Evolutionary conservation across 1,140 invertebrate genomes (phyloP).

Genomic region (Pachyrhynchus sulphureomaculatus): DNA sequence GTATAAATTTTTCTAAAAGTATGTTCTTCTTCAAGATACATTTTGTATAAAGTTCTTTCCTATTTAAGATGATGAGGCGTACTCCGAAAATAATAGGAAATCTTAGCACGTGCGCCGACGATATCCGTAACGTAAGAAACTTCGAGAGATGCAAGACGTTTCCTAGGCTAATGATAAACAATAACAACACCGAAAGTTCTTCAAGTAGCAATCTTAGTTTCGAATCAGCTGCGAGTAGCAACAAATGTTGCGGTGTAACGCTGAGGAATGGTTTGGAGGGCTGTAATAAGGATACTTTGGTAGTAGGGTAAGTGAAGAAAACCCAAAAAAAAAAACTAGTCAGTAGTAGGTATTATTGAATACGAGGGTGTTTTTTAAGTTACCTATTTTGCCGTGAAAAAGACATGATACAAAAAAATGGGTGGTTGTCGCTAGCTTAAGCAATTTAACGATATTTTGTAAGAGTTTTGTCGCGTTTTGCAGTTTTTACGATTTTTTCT

Average conservation of each 20-base stretch:
- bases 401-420: no score
- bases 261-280: neutral
- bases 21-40: conserved; percentile 6
- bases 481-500: no score
- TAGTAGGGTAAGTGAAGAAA: conserved; percentile 3
- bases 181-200: conserved; percentile 37
- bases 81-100: conserved; percentile 67
- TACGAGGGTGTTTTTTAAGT: no score
- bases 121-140: conserved; percentile 60
- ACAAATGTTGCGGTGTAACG: conserved; percentile 30
- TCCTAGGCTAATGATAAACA: conserved; percentile 31
- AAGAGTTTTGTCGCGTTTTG: no score
- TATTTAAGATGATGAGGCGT: conserved; percentile 56
- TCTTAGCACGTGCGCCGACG: conserved; percentile 66
- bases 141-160: conserved; percentile 54
- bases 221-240: conserved; percentile 54
- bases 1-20: no score
- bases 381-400: no score
- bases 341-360: no score
- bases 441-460: no score
- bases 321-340: no score
- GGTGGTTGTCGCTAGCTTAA: no score
- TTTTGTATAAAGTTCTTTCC: neutral
- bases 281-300: conserved; percentile 15
- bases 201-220: conserved; percentile 59